Evolutionary conservation across 1,140 invertebrate species (phyloP).

Genomic region (Drosophila pseudoananassae): DNA sequence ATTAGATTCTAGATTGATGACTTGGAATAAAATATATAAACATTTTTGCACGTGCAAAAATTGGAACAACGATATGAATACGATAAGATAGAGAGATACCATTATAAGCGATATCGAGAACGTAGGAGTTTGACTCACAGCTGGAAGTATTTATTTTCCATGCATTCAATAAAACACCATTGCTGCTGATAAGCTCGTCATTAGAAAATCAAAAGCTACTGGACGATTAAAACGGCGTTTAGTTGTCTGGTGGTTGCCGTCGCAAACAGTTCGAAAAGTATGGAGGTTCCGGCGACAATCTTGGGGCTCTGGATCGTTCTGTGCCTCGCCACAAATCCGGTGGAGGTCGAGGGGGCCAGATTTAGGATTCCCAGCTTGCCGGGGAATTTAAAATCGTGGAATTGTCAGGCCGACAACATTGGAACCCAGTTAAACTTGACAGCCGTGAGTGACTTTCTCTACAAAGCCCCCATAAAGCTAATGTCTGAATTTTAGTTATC

Average conservation of each 20-base stretch:
- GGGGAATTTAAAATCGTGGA: not conserved
- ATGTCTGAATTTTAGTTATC: constrained; percentile 9
- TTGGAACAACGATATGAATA: not conserved
- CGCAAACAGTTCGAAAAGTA: constrained; percentile 6
- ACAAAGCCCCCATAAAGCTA: not conserved
- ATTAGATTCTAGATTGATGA: not conserved
- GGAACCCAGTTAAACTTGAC: constrained; percentile 9
- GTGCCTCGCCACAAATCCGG: not conserved
- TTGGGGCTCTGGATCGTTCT: not conserved
- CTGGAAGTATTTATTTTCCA: not conserved
- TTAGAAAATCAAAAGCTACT: constrained; percentile 10
- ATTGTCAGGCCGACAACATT: constrained; percentile 16
- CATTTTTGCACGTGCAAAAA: not conserved
- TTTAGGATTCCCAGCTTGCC: constrained; percentile 8
- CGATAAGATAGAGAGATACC: constrained; percentile 4
- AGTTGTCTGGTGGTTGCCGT: constrained; percentile 10
- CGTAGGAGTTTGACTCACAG: not conserved
- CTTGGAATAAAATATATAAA: not conserved
- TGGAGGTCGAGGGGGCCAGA: not conserved
- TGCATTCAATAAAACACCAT: constrained; percentile 1
- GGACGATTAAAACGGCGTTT: not conserved
- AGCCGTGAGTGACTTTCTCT: constrained; percentile 17
- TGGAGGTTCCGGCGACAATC: constrained; percentile 2
- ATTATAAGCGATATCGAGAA: not conserved
- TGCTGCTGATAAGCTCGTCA: constrained; percentile 14